Conservation (phyloP, 2,888 invertebrate species). For the Nipponacmea schrenckii region DNA sequence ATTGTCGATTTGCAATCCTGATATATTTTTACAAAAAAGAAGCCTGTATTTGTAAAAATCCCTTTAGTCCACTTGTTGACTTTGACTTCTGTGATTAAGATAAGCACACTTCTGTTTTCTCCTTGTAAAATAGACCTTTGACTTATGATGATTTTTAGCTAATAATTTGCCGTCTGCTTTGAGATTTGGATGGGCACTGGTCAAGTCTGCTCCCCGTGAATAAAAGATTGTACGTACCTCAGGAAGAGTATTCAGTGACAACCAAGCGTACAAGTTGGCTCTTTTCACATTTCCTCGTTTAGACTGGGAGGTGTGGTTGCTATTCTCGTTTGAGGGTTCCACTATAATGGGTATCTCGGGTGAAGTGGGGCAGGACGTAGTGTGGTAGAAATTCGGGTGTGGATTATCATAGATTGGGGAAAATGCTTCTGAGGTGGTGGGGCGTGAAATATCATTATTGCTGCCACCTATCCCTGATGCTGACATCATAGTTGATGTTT, state of each 20-base stretch:
- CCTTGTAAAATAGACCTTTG: too few relatives aligned
- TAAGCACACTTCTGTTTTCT: too few relatives aligned
- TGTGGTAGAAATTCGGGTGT: conserved; percentile 68
- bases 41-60: too few relatives aligned
- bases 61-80: too few relatives aligned
- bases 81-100: too few relatives aligned
- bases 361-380: conserved; percentile 71
- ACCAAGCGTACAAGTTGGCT: conserved; percentile 92
- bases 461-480: neutral
- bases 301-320: neutral
- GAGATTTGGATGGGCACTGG: too few relatives aligned
- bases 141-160: too few relatives aligned
- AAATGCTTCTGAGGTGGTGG: neutral
- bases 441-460: neutral
- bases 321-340: conserved; percentile 9
- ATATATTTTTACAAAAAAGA: too few relatives aligned
- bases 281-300: conserved; percentile 72
- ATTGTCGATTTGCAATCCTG: too few relatives aligned
- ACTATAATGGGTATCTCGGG: neutral
- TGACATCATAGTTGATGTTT: conserved; percentile 9
- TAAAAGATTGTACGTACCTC: conserved; percentile 66
- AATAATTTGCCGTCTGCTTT: too few relatives aligned
- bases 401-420: neutral
- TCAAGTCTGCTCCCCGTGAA: too few relatives aligned
- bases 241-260: conserved; percentile 95